Evolutionary conservation across 2,113 vertebrate species (phyloP).

Genomic region (Percina caprodes): DNA sequence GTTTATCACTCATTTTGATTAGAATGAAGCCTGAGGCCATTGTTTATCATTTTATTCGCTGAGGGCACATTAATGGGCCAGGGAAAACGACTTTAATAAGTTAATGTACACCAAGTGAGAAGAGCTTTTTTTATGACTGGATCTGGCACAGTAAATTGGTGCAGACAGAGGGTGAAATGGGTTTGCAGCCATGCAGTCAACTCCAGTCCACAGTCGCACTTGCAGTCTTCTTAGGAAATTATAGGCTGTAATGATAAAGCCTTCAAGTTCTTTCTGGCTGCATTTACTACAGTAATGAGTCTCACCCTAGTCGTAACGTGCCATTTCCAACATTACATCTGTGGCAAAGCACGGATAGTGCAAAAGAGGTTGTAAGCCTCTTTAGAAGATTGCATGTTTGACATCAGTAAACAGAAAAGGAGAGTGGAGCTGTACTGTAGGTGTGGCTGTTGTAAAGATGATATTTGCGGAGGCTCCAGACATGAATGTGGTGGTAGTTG

Average conservation of each 20-base stretch:
- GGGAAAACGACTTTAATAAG: slow-evolving; percentile 64
- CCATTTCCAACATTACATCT: slow-evolving; percentile 35
- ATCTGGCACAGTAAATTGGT: slow-evolving; percentile 59
- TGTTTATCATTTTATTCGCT: slow-evolving; percentile 63
- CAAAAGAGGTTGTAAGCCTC: slow-evolving; percentile 20
- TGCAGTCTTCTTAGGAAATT: slow-evolving; percentile 68
- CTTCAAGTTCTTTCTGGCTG: slow-evolving; percentile 39
- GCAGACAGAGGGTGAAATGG: slow-evolving; percentile 56
- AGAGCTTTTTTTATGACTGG: slow-evolving; percentile 46
- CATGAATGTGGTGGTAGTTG: slow-evolving; percentile 27
- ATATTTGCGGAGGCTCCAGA: slow-evolving; percentile 32
- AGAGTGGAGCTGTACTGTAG: slow-evolving; percentile 14
- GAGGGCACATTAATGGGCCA: slow-evolving; percentile 62
- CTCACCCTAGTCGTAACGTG: slow-evolving; percentile 32
- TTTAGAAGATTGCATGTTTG: slow-evolving; percentile 41
- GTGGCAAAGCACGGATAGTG: not conserved
- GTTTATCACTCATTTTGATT: slow-evolving; percentile 62
- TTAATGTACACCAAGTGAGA: slow-evolving; percentile 57
- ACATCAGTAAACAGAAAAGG: not conserved
- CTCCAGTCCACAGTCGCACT: slow-evolving; percentile 34
- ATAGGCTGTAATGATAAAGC: slow-evolving; percentile 54
- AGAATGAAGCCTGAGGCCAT: slow-evolving; percentile 40
- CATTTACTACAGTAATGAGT: slow-evolving; percentile 54
- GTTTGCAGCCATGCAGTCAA: slow-evolving; percentile 44
- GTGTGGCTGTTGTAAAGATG: slow-evolving; percentile 21